Evolutionary conservation across 2,113 vertebrate genomes (phyloP).

Genomic region (Arenaria interpres): DNA sequence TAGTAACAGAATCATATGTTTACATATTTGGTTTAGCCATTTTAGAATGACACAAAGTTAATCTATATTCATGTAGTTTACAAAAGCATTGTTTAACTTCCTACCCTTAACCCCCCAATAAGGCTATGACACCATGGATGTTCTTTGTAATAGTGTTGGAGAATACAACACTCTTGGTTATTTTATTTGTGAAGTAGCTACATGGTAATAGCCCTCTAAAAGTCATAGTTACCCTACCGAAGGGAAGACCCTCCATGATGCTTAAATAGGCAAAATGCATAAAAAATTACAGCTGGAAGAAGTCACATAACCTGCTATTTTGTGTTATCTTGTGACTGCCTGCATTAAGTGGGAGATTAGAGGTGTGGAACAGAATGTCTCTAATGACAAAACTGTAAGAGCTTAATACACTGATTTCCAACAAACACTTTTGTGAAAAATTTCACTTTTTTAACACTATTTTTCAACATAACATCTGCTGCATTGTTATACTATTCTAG

Average conservation of each 20-base stretch:
- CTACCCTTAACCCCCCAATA: fast-evolving
- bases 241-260: neutral
- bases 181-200: neutral
- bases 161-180: neutral
- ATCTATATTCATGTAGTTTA: neutral
- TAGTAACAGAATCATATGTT: neutral
- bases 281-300: neutral
- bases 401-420: neutral
- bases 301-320: neutral
- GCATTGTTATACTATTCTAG: neutral
- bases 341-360: neutral
- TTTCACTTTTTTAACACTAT: neutral
- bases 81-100: neutral
- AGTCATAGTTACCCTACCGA: neutral
- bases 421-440: neutral
- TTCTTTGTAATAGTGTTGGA: neutral
- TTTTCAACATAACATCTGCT: neutral
- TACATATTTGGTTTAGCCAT: neutral
- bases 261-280: neutral
- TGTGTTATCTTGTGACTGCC: neutral
- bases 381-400: neutral
- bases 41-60: neutral
- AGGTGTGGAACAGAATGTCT: neutral
- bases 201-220: neutral
- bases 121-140: neutral